A percentile compares a stretch with the other conserved stretches of the same genome.
Conservation (phyloP, 1,140 invertebrate species). For the Drosophila equinoxialis region DNA sequence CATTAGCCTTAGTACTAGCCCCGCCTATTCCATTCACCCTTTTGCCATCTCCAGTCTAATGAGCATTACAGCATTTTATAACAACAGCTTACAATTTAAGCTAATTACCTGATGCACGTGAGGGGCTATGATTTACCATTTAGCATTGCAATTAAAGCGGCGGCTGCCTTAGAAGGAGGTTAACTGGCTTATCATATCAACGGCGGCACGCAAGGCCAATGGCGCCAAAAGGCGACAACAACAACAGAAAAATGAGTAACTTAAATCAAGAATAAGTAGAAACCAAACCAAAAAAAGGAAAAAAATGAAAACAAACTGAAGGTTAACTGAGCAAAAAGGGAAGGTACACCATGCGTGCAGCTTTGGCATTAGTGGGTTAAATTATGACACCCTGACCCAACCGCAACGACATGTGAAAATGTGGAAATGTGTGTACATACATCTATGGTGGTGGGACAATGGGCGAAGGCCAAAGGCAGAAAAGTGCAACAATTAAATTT, state of each 20-base stretch:
- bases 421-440: not conserved
- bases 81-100: conserved; percentile 76
- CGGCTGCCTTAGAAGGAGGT: conserved; percentile 32
- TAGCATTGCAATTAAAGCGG: conserved; percentile 72
- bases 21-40: too few species aligned
- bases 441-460: not conserved
- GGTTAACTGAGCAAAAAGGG: conserved; percentile 21
- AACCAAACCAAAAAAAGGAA: conserved; percentile 22
- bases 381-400: conserved; percentile 51
- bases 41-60: conserved; percentile 27
- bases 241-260: conserved; percentile 34
- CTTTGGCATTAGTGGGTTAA: conserved; percentile 41
- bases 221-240: conserved; percentile 51
- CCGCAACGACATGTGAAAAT: conserved; percentile 55
- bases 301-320: not conserved
- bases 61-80: conserved; percentile 52
- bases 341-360: conserved; percentile 26
- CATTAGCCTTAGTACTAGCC: not conserved
- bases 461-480: conserved; percentile 33
- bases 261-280: conserved; percentile 27
- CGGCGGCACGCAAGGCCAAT: conserved; percentile 56
- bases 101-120: conserved; percentile 78
- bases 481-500: conserved; percentile 81
- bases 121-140: conserved; percentile 77
- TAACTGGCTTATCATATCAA: conserved; percentile 71